Percentiles rank a stretch among this genome's conserved stretches.
Conservation (phyloP, 2,113 vertebrate species). For the Mystacornis crossleyi region DNA sequence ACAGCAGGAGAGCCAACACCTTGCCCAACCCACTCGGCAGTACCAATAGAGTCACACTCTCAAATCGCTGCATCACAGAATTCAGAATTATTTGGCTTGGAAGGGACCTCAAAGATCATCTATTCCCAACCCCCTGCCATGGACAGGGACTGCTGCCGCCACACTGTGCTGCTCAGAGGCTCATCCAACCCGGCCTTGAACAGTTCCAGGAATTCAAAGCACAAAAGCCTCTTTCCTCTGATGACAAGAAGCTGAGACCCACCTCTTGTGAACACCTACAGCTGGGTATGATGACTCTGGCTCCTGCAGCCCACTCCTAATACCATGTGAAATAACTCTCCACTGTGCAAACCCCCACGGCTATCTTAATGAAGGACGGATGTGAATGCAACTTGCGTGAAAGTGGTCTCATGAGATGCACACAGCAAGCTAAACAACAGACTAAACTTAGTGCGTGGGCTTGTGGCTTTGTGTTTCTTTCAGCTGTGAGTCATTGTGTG, state of each 20-base stretch:
- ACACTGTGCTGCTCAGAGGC: not conserved
- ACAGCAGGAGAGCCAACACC: not conserved
- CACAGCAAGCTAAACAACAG: not conserved
- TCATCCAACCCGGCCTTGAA: not conserved
- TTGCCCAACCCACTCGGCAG: not conserved
- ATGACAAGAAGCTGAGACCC: not conserved
- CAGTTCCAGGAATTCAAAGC: not conserved
- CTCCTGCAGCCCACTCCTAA: not conserved
- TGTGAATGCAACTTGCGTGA: not conserved
- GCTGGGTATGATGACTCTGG: not conserved
- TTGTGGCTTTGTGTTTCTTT: not conserved
- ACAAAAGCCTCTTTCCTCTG: not conserved
- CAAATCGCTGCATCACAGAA: not conserved
- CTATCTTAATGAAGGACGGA: not conserved
- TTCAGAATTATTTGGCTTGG: not conserved
- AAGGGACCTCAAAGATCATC: not conserved
- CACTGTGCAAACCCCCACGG: not conserved
- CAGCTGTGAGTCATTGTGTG: conserved; percentile 29
- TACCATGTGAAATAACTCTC: not conserved
- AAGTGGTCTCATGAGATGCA: not conserved
- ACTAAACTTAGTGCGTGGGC: not conserved
- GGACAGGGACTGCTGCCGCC: not conserved
- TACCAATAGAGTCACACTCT: not conserved
- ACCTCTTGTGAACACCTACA: not conserved
- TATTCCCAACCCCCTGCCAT: not conserved